Evolutionary conservation across 1,140 invertebrate species (phyloP).

Genomic region (Tetramorium simillimum): DNA sequence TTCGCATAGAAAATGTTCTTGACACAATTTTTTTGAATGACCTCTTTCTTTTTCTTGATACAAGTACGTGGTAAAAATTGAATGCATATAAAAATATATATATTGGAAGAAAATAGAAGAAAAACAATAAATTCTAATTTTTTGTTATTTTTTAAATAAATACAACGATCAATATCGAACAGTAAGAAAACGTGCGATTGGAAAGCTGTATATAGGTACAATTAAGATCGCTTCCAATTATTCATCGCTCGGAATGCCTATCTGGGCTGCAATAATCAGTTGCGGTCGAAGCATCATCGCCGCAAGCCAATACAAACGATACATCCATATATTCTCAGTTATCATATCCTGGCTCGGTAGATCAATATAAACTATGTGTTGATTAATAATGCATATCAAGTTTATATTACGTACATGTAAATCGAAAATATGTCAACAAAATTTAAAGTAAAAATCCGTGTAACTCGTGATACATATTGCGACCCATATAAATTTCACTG

Average conservation of each 20-base stretch:
- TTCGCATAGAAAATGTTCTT: background rate
- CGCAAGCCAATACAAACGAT: background rate
- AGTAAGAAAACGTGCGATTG: background rate
- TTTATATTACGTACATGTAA: background rate
- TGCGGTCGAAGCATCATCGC: background rate
- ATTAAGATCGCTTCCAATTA: background rate
- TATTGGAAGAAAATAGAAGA: background rate
- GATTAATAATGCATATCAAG: background rate
- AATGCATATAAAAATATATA: background rate
- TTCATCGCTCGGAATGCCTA: background rate
- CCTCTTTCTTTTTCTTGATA: background rate
- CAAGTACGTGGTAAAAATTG: background rate
- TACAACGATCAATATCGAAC: background rate
- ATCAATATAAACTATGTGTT: slow-evolving; percentile 19
- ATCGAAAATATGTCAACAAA: background rate
- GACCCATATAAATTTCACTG: background rate
- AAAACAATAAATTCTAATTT: background rate
- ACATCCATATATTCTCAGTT: background rate
- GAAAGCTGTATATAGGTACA: background rate
- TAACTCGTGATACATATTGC: background rate
- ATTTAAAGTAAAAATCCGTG: background rate
- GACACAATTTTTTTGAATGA: background rate
- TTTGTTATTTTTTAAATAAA: background rate
- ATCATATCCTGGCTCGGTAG: background rate
- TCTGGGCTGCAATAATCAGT: slow-evolving; percentile 12